Percentiles rank a stretch among this genome's conserved stretches.
These are phyloP conservation scores for Drosophila chauvacae DNA, from an alignment of 1,140 invertebrate genomes.

Conservation along the genomic window DNA sequence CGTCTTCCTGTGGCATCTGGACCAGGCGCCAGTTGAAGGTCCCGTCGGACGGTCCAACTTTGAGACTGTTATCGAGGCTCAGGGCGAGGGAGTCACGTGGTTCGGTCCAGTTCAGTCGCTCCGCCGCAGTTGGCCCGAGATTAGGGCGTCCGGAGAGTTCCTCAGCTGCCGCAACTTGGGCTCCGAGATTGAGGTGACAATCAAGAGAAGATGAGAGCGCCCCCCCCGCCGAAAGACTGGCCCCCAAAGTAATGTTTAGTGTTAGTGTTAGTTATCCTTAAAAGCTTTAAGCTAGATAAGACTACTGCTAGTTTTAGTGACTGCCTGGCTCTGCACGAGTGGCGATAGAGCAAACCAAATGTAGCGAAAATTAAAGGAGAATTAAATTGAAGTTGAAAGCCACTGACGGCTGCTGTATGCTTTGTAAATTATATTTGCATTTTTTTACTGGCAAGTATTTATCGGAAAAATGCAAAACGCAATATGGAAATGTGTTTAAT, in stretches of 20 bases:
- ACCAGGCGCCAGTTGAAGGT: not conserved
- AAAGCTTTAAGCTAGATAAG: not conserved
- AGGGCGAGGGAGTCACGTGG: conserved; percentile 52
- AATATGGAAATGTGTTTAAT: conserved; percentile 71
- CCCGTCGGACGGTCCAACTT: conserved; percentile 14
- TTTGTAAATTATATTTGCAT: conserved; percentile 71
- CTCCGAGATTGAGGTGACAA: conserved; percentile 51
- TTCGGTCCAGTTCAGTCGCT: conserved; percentile 55
- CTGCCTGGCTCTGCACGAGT: conserved; percentile 6
- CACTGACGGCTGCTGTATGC: conserved; percentile 36
- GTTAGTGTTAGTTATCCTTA: conserved; percentile 6
- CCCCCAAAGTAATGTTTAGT: conserved; percentile 8
- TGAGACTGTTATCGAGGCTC: conserved; percentile 58
- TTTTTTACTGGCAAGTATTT: conserved; percentile 47
- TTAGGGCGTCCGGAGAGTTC: conserved; percentile 55
- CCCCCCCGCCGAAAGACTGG: conserved; percentile 1
- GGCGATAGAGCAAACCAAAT: conserved; percentile 16
- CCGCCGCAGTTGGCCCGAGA: conserved; percentile 60
- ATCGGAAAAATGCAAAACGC: conserved; percentile 59
- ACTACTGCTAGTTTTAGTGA: conserved; percentile 11
- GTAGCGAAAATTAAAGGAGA: conserved; percentile 6
- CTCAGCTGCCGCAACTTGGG: conserved; percentile 25
- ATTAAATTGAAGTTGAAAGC: conserved; percentile 9
- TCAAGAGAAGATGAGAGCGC: conserved; percentile 41
- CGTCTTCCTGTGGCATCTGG: conserved; percentile 61